A percentile compares a stretch with the other conserved stretches of the same genome.
These are phyloP conservation scores for Pediacus dermestoides DNA, from an alignment of 2,888 invertebrate genomes.

Conservation along the genomic window DNA sequence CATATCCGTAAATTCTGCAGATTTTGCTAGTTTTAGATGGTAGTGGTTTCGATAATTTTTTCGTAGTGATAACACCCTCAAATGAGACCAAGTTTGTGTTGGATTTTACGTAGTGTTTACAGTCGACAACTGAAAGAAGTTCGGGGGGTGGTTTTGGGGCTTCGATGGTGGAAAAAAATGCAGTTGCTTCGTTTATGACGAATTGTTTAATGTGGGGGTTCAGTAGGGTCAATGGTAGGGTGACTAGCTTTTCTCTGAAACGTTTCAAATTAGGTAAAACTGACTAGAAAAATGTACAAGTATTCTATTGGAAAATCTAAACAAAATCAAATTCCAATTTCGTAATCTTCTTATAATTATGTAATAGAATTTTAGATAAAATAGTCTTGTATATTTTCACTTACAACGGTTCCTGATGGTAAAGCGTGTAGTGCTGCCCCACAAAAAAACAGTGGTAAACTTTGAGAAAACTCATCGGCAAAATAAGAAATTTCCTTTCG, in stretches of 20 bases:
- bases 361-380: too few relatives aligned
- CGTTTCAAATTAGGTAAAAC: background rate
- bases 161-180: too few relatives aligned
- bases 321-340: too few relatives aligned
- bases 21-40: conserved; percentile 14
- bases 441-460: conserved; percentile 7
- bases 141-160: too few relatives aligned
- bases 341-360: too few relatives aligned
- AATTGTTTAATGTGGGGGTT: too few relatives aligned
- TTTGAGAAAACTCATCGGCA: conserved; percentile 10
- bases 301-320: too few relatives aligned
- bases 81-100: conserved; percentile 18
- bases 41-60: conserved; percentile 21
- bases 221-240: too few relatives aligned
- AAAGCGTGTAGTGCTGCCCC: conserved; percentile 10
- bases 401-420: conserved; percentile 12
- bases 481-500: conserved; percentile 11
- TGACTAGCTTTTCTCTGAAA: conserved; percentile 17
- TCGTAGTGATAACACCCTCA: conserved; percentile 19
- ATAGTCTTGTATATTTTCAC: too few relatives aligned
- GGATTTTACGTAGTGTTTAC: conserved; percentile 14
- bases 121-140: conserved; percentile 14
- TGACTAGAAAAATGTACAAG: conserved; percentile 6
- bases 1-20: conserved; percentile 18
- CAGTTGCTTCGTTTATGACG: too few relatives aligned